These are phyloP conservation scores for Lasioglossum calceatum DNA, from an alignment of 2,888 invertebrate genomes.

Conservation along the genomic window DNA sequence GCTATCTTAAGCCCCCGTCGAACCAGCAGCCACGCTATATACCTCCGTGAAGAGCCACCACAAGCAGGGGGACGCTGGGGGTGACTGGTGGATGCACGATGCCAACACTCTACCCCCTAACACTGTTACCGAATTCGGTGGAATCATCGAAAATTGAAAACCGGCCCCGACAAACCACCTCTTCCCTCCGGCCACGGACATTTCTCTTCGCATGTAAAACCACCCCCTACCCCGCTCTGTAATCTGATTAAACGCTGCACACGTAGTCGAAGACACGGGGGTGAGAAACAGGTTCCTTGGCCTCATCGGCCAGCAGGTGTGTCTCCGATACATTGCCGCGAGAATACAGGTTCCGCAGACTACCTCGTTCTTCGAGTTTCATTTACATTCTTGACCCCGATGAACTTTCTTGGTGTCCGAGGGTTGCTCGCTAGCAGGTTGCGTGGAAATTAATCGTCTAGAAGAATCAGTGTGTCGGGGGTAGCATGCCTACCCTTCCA, in stretches of 20 bases:
- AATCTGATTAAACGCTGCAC: slow-evolving; percentile 64
- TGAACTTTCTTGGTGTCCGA: background rate
- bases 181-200: background rate
- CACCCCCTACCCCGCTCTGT: background rate
- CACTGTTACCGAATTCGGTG: slow-evolving; percentile 82
- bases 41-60: slow-evolving; percentile 68
- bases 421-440: slow-evolving; percentile 43
- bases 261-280: slow-evolving; percentile 21
- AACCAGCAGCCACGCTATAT: slow-evolving; percentile 67
- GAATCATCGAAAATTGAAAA: slow-evolving; percentile 85
- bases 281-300: slow-evolving; percentile 47
- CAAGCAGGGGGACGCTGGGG: slow-evolving; percentile 44
- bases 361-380: slow-evolving; percentile 22
- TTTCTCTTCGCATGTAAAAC: slow-evolving; percentile 45
- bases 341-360: slow-evolving; percentile 43
- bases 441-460: slow-evolving; percentile 17
- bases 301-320: slow-evolving; percentile 46
- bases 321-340: slow-evolving; percentile 2
- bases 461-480: slow-evolving; percentile 5
- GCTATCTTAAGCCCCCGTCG: slow-evolving; percentile 82
- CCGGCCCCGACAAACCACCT: slow-evolving; percentile 44
- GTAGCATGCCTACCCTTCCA: background rate
- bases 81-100: slow-evolving; percentile 55
- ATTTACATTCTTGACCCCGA: slow-evolving; percentile 44
- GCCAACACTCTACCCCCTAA: slow-evolving; percentile 68